phyloP scores from a whole-genome alignment of 1,140 invertebrate genomes.

The Papilio helenus region DNA sequence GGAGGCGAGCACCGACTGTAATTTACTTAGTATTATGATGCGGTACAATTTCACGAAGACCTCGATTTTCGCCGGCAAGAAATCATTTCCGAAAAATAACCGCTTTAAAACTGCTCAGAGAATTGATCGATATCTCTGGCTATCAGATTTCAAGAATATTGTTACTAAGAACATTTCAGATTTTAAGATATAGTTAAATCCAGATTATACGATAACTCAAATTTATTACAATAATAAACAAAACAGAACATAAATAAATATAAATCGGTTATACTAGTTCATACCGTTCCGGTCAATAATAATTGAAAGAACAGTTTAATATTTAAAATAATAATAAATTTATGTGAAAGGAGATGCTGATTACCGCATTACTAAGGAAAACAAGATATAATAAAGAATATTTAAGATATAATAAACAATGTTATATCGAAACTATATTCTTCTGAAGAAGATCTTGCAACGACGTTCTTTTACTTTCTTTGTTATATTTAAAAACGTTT shows the following conservation, averaged over 20 bases:
- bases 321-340: neutral
- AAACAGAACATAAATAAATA: neutral
- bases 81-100: constrained; percentile 65
- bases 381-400: too few relatives aligned
- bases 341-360: too few relatives aligned
- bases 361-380: too few relatives aligned
- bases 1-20: constrained; percentile 47
- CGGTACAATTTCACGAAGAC: constrained; percentile 52
- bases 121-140: constrained; percentile 63
- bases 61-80: constrained; percentile 53
- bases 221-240: constrained; percentile 3
- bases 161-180: constrained; percentile 30
- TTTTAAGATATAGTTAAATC: neutral
- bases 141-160: constrained; percentile 43
- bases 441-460: neutral
- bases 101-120: constrained; percentile 55
- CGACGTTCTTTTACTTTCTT: neutral
- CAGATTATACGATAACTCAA: neutral
- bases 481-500: neutral
- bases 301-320: neutral
- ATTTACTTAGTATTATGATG: constrained; percentile 61
- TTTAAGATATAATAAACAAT: neutral
- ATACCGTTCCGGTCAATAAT: neutral
- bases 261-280: neutral
- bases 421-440: neutral